Base-by-base conservation (phyloP, 1,140 invertebrate genomes). In the Trichogramma pretiosum region DNA sequence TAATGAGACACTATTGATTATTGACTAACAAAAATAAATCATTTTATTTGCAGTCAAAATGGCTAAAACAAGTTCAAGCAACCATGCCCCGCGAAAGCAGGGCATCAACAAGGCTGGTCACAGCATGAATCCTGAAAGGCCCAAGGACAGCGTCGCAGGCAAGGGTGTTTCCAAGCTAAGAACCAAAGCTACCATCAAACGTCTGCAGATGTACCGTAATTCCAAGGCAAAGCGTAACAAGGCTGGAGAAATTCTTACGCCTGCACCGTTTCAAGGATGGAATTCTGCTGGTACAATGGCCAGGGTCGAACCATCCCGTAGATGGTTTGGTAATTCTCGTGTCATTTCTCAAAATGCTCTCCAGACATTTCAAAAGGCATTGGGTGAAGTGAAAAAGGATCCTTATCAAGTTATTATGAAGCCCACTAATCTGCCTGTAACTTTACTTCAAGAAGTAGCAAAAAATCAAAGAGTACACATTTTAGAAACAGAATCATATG, bases 351-450 rank as follows among this genome's bases (percentile, higher is more conserved):
- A 99, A 72, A 84, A 81, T 62, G 87, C 92, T 4, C 70, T 99
- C 21, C 96, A 99, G 74, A 93, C 90, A 59, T 99, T 99, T 66
- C 93, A 99, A 74, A 86, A 89, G 41, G 93, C 97, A 72, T 80
- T 99, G 60, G 91, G 89, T 24, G 89, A 89, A 59, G 94, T 87
- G 21, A 78, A 94, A 34, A 92, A 87, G 61, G 93, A 99, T 74
- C 95, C 96, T 0, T 99, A 98, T 66, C 89, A 98, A 70, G 87
- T 99, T 19, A 82, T 99, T 5, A 94, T 99, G 90, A 92, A 87
- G 67, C 90, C 93, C 11, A 94, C 95, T 1, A 88, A 88, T 57
- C 74, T 99, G 24, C 97, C 97, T 2, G 84, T 98, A 16, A 93
- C 93, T 1, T 74, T 99, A 22, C 74, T 99, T 0, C 93, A 97